These are phyloP conservation scores for Globodera rostochiensis DNA, from an alignment of 1,140 invertebrate genomes.

Conservation along the genomic window DNA sequence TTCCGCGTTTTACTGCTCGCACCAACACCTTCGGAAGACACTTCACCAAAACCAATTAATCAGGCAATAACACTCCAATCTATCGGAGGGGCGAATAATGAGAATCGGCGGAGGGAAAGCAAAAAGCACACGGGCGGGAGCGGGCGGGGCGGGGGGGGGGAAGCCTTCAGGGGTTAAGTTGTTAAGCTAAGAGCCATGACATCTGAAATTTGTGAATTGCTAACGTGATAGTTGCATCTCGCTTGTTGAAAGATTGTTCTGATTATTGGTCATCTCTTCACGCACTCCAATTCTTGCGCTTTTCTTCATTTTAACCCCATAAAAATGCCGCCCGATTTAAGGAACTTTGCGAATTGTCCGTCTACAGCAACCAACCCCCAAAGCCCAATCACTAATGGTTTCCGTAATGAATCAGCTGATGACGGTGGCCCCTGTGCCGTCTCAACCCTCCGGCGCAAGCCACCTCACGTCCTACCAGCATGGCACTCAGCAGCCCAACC, in stretches of 20 bases:
- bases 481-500: background rate
- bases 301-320: no score
- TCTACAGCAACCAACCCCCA: background rate
- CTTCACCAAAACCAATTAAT: background rate
- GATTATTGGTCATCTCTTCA: no score
- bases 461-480: background rate
- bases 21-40: background rate
- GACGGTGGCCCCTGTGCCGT: background rate
- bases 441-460: background rate
- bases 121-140: background rate
- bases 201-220: no score
- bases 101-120: background rate
- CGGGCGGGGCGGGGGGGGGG: no score
- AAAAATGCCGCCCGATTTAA: background rate
- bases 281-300: no score
- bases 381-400: background rate
- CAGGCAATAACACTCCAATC: conserved; percentile 1
- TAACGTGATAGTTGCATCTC: background rate
- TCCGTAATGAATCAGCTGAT: conserved; percentile 1
- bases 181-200: no score
- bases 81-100: background rate
- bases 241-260: no score
- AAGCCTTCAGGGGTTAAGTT: no score
- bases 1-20: background rate
- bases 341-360: background rate